Evolutionary conservation across 2,888 invertebrate genomes (phyloP).

Genomic region (Rapana venosa): DNA sequence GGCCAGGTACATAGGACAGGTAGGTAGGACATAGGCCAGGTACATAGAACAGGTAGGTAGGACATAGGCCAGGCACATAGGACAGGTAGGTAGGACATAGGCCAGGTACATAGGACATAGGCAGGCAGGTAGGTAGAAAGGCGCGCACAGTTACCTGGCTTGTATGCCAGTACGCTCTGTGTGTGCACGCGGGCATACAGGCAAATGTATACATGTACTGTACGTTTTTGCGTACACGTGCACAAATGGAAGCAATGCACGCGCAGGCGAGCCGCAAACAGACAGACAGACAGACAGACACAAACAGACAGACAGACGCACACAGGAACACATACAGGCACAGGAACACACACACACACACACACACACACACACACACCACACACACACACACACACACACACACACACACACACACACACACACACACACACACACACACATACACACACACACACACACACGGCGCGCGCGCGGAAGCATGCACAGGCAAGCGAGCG

Average conservation of each 20-base stretch:
- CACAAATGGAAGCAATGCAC: neutral
- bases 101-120: no score
- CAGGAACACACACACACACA: neutral
- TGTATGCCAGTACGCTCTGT: no score
- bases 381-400: neutral
- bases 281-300: neutral
- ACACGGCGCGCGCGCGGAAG: no score
- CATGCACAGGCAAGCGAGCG: no score
- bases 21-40: no score
- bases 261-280: neutral
- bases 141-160: neutral
- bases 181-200: neutral
- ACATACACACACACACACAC: constrained; percentile 7
- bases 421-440: neutral
- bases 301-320: neutral
- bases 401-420: neutral
- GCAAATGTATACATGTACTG: neutral
- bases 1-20: no score
- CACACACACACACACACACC: neutral
- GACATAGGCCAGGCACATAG: no score
- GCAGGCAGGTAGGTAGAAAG: neutral
- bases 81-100: no score
- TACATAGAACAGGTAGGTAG: no score
- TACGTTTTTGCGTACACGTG: no score
- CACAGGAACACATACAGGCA: neutral